Base-by-base conservation (phyloP, 2,797 vertebrate species). In the Anomalospiza imberbis region DNA sequence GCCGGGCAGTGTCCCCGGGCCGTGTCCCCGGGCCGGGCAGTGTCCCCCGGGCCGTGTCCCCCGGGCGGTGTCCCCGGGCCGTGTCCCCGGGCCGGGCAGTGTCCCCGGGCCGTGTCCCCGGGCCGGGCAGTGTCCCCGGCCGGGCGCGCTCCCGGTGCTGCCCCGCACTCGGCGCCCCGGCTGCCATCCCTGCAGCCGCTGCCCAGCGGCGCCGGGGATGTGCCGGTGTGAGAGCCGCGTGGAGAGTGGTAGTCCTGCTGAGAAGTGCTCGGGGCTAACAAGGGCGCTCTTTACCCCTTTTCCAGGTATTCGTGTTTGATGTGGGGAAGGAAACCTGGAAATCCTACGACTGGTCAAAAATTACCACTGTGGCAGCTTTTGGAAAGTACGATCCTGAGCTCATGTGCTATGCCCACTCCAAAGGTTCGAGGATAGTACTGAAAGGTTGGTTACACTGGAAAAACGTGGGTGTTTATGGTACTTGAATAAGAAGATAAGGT, bases 251-350 rank as follows among this genome's bases (percentile, higher is more conserved):
- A 1, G 2, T 7, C 51, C 67, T 15, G 42, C 58, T 7, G 51
- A 8, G 32, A 7, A 7, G 7, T 2, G 47, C 5, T 26, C 0
- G 28, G 47, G 26, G 45, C n/a, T 94, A 16, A 81, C 1, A 9
- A 55, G 7, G 48, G 20, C 57, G 85, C 14, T 32, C 67, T 44
- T 26, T 26, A 67, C 19, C 87, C 45, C 42, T 88, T 70, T 89
- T 94, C 44, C 92, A 99, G 99, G 98, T 99, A 34, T 99, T 99
- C 87, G 98, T 99, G 38, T 99, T 99, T 96, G 98, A 99, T 86
- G 98, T 99, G 88, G 99, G 99, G 32, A 94, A 98, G 50, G 98
- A 98, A 94, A 85, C 95, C 28, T 99, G 99, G 99, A 98, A 98
- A 93, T 98, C 90, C 60, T 99, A 99, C 89, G 98, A 99, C 89